Percentiles rank a stretch among this genome's conserved stretches.
These are phyloP conservation scores for Capreolus pygargus DNA, from an alignment of 2,113 vertebrate genomes.

Conservation along the genomic window DNA sequence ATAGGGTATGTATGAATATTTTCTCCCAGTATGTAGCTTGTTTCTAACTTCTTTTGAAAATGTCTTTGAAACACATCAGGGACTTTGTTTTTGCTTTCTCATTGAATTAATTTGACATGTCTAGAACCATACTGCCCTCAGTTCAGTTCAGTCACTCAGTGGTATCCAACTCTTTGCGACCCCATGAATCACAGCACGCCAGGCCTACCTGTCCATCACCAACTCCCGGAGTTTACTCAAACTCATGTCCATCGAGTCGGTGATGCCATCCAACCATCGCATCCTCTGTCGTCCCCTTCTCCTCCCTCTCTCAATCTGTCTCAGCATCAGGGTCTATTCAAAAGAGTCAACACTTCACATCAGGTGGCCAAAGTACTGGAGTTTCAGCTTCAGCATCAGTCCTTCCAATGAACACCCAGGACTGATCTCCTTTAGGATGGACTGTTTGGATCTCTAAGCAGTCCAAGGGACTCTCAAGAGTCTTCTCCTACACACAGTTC, in stretches of 20 bases:
- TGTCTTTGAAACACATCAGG: neutral
- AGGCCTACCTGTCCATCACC: fast-evolving
- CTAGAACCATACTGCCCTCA: neutral
- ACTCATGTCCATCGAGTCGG: neutral
- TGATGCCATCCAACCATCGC: neutral
- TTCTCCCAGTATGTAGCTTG: neutral
- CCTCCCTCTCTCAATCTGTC: neutral
- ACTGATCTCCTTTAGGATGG: neutral
- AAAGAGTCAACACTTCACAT: neutral
- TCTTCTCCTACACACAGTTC: neutral
- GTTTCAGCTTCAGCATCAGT: neutral
- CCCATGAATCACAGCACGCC: fast-evolving
- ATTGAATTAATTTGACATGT: neutral
- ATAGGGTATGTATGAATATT: neutral
- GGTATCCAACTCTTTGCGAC: fast-evolving
- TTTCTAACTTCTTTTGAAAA: neutral
- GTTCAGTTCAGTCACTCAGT: neutral
- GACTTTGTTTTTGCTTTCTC: neutral
- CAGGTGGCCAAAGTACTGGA: neutral
- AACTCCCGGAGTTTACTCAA: neutral
- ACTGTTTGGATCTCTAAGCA: neutral
- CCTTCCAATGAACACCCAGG: neutral
- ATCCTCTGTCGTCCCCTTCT: neutral
- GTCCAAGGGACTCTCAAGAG: neutral
- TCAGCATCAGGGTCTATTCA: neutral